Evolutionary conservation across 2,888 invertebrate species (phyloP), one percentile per base, ranked within the genome.

Genomic region (Phoenoteleia sp.): DNA sequence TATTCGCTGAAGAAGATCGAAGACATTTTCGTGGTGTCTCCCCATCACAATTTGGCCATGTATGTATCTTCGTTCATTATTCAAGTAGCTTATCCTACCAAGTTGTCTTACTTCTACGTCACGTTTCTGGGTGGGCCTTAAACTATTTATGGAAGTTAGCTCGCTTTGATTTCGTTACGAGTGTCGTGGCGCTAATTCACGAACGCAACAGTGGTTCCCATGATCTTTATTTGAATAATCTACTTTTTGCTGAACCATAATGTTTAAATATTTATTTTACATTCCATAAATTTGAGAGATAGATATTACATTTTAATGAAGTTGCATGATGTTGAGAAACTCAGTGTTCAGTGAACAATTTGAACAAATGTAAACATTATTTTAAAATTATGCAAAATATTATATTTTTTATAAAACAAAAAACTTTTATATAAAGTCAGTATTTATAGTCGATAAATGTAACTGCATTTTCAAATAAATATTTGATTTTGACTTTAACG

Each of bases 51-150:
- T 88, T 87, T 79, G 76, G 71, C 79, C 85, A 86, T 67, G 81
- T 87, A 84, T 84, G 87, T 87, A 84, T 85, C 82, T 86, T 88
- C 88, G 88, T 90, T 90, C 87, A 90, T 90, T 88, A 90, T 90
- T 90, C 87, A 90, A 86, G 84, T 87, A 81, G 86, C 87, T 89
- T 86, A 89, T 88, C 88, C 86, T 74, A 81, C 52, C 56, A 66
- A 84, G 81, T 82, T 85, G 89, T 87, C 82, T 88, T 77, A 71
- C 56, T 76, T 84, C 86, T 60, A 67, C 77, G 86, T 88, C 88
- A 88, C 88, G 88, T 88, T 86, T 76, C 87, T 69, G 84, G 85
- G 45, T 74, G 81, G 81, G 85, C 84, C 87, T 87, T 89, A 86
- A 89, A 89, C 88, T 89, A 89, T 90, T 89, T 89, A 90, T 88